Percentiles rank a stretch among this genome's conserved stretches.
Evolutionary conservation across 2,797 vertebrate genomes (phyloP).

Genomic region (Mormyrops boulengeri): DNA sequence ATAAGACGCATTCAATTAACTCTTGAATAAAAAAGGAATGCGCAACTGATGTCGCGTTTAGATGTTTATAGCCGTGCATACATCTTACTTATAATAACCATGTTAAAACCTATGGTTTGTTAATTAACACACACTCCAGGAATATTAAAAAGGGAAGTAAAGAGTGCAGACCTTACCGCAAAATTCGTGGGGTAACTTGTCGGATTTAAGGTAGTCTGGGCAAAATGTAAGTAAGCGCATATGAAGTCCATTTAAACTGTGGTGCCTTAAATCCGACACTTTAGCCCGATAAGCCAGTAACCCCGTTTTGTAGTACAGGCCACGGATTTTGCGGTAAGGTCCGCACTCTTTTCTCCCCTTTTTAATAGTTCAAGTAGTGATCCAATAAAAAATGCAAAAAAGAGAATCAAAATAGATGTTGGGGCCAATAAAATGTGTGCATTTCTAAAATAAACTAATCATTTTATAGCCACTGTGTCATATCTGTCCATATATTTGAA

Average conservation of each 20-base stretch:
- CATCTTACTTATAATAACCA: not conserved
- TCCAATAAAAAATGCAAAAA: not conserved
- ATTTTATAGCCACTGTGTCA: not conserved
- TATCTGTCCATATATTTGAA: not conserved
- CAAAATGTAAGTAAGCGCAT: too few relatives aligned
- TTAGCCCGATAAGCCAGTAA: too few relatives aligned
- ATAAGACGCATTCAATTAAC: not conserved
- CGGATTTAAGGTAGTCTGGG: too few relatives aligned
- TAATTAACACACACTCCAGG: not conserved
- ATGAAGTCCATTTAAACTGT: too few relatives aligned
- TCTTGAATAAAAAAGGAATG: not conserved
- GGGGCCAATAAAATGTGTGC: not conserved
- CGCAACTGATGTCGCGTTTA: not conserved
- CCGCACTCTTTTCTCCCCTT: not conserved
- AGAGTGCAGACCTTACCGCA: too few relatives aligned
- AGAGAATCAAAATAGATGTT: not conserved
- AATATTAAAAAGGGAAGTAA: not conserved
- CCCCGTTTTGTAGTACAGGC: too few relatives aligned
- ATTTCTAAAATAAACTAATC: not conserved
- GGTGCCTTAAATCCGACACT: too few relatives aligned
- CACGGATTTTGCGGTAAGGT: not conserved
- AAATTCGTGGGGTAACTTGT: too few relatives aligned
- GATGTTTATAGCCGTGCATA: not conserved
- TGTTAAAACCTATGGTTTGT: not conserved
- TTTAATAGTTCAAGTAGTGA: not conserved